phyloP scores from a whole-genome alignment of 2,113 vertebrate species.

The Pituophis catenifer region DNA sequence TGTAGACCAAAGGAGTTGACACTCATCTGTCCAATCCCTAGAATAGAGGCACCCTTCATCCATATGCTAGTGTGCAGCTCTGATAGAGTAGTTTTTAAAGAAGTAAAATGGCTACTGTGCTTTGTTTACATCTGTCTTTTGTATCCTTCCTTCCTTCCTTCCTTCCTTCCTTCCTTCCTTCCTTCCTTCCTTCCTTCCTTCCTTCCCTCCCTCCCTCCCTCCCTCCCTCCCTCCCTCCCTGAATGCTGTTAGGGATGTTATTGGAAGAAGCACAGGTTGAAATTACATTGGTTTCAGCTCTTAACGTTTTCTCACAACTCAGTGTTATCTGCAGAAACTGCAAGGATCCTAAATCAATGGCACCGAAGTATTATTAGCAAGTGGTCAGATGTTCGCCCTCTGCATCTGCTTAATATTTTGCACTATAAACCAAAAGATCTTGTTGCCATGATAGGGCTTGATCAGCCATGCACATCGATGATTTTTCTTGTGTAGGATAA shows the following conservation, averaged over 20 bases:
- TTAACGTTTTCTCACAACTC: background rate
- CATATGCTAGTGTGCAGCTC: slow-evolving; percentile 30
- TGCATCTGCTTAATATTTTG: background rate
- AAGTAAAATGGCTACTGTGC: slow-evolving; percentile 27
- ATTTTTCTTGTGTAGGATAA: background rate
- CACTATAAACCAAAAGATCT: background rate
- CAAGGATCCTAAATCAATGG: background rate
- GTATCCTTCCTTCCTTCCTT: background rate
- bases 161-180: slow-evolving; percentile 17
- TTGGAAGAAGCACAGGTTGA: slow-evolving; percentile 40
- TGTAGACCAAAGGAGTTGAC: slow-evolving; percentile 50
- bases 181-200: background rate
- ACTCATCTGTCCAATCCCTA: slow-evolving; percentile 30
- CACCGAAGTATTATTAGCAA: slow-evolving; percentile 51
- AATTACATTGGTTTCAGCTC: slow-evolving; percentile 34
- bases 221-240: slow-evolving; percentile 26
- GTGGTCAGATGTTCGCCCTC: slow-evolving; percentile 2
- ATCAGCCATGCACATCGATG: slow-evolving; percentile 12
- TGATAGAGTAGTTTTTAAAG: slow-evolving; percentile 35
- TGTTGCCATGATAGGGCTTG: slow-evolving; percentile 30
- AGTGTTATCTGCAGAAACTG: background rate
- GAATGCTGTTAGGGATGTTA: slow-evolving; percentile 27
- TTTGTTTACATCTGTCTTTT: slow-evolving; percentile 40
- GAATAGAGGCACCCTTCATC: slow-evolving; percentile 37
- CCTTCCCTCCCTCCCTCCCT: too few species aligned